Evolutionary conservation across 2,113 vertebrate genomes (phyloP), one percentile per base, ranked within the genome.

Genomic region (Galeopterus variegatus): DNA sequence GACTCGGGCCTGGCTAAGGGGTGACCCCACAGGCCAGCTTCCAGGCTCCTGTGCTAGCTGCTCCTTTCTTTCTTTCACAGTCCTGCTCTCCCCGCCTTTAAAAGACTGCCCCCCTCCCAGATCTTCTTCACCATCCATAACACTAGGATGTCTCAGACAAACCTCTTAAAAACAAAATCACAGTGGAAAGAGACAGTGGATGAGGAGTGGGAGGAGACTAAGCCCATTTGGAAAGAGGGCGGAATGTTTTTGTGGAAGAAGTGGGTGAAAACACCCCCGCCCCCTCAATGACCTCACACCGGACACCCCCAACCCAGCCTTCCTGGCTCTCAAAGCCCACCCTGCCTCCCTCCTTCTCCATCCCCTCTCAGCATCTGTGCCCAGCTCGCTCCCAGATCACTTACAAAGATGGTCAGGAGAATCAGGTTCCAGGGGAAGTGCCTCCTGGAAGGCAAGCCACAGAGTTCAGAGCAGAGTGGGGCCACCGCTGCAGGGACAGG

Each of bases 381-480:
- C 64, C 50, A 28, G 76, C 8, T 62, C 33, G 60, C 58, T 28
- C 62, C 65, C 36, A 13, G 9, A 2, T 31, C 0, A 99, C 99
- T 99, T 98, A 99, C 99, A 98, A 99, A 99, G 98, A 99, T 97
- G 88, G 95, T 98, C 92, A 99, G 98, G 87, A 99, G 98, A 97
- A 99, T 99, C 97, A 99, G 98, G 96, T 99, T 99, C 99, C 99
- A 99, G 97, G 99, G 99, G 97, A 99, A 99, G 91, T 98, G 98
- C 94, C 99, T 99, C 99, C 99, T 99, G 98, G n/a, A 98, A 98
- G 93, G n/a, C 54, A 98, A 98, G 80, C 9, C 93, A 73, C 13
- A 19, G 50, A 26, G 50, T 23, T 73, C 36, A 89, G 64, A 93
- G 60, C 18, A 75, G 18, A 23, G 17, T 2, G 4, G 15, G 21